Conservation (phyloP, 1,140 invertebrate species). For the Musca vetustissima region DNA sequence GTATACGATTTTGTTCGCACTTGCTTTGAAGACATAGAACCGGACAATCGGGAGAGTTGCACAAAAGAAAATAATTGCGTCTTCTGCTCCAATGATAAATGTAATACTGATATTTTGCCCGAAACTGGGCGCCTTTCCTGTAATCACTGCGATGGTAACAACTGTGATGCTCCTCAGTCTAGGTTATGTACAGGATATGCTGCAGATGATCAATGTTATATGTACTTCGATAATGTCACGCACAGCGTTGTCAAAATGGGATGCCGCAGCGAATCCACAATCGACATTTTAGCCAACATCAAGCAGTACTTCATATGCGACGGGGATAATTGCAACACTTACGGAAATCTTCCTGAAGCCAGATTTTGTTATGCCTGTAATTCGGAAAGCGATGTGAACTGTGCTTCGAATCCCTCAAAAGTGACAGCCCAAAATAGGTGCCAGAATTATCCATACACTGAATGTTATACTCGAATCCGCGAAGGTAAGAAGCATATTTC, state of each 20-base stretch:
- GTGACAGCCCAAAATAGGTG: slow-evolving; percentile 10
- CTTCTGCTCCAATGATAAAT: slow-evolving; percentile 15
- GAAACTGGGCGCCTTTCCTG: slow-evolving; percentile 25
- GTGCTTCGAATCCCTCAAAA: slow-evolving; percentile 11
- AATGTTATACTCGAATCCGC: slow-evolving; percentile 26
- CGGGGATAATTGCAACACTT: slow-evolving; percentile 28
- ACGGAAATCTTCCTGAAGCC: slow-evolving; percentile 23
- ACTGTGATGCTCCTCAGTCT: slow-evolving; percentile 17
- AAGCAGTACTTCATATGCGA: slow-evolving; percentile 27
- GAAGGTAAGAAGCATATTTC: slow-evolving; percentile 15
- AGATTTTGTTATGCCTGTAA: slow-evolving; percentile 25
- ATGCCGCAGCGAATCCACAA: slow-evolving; percentile 12
- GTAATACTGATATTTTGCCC: slow-evolving; percentile 25
- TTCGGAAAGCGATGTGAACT: slow-evolving; percentile 26
- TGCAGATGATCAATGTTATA: slow-evolving; percentile 26
- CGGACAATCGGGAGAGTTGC: slow-evolving; percentile 14
- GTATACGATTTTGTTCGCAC: slow-evolving; percentile 20
- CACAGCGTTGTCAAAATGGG: slow-evolving; percentile 24
- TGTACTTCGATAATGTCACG: slow-evolving; percentile 26
- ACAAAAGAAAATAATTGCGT: slow-evolving; percentile 23
- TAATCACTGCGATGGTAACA: slow-evolving; percentile 21
- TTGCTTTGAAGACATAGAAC: slow-evolving; percentile 28
- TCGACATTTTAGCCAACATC: slow-evolving; percentile 1
- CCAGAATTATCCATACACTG: slow-evolving; percentile 23
- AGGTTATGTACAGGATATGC: slow-evolving; percentile 7